These are phyloP conservation scores for Drosophila rhopaloa DNA, from an alignment of 1,140 invertebrate genomes.

Conservation along the genomic window DNA sequence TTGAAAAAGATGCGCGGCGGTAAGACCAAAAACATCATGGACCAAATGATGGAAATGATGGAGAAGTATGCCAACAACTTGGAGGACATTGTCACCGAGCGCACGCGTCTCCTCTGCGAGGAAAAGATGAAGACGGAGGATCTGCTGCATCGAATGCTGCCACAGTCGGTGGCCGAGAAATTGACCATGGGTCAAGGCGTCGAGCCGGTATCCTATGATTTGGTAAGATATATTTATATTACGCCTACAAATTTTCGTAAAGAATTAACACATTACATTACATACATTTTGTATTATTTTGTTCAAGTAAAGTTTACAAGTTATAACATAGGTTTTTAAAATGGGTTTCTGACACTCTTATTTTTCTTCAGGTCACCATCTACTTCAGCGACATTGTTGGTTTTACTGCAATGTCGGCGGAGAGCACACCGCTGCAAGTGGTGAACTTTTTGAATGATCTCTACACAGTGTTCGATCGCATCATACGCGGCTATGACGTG, in stretches of 20 bases:
- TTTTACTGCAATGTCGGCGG: conserved; percentile 97
- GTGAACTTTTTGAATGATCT: conserved; percentile 98
- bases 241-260: too few relatives aligned
- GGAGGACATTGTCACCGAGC: conserved; percentile 95
- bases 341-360: neutral
- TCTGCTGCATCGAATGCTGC: conserved; percentile 96
- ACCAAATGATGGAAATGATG: conserved; percentile 98
- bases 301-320: too few relatives aligned
- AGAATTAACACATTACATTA: too few relatives aligned
- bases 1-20: conserved; percentile 95
- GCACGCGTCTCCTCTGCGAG: conserved; percentile 94
- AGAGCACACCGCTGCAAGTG: conserved; percentile 96
- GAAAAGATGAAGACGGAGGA: conserved; percentile 98
- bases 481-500: conserved; percentile 97
- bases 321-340: too few relatives aligned
- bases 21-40: conserved; percentile 96
- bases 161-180: conserved; percentile 93
- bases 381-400: conserved; percentile 99
- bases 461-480: conserved; percentile 97
- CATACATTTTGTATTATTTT: too few relatives aligned
- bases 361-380: conserved; percentile 89
- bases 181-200: conserved; percentile 95
- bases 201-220: conserved; percentile 97
- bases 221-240: conserved; percentile 61
- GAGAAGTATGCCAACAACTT: conserved; percentile 97